Evolutionary conservation across 2,113 vertebrate species (phyloP), one percentile per base, ranked within the genome.

Genomic region (Grammomys surdaster): DNA sequence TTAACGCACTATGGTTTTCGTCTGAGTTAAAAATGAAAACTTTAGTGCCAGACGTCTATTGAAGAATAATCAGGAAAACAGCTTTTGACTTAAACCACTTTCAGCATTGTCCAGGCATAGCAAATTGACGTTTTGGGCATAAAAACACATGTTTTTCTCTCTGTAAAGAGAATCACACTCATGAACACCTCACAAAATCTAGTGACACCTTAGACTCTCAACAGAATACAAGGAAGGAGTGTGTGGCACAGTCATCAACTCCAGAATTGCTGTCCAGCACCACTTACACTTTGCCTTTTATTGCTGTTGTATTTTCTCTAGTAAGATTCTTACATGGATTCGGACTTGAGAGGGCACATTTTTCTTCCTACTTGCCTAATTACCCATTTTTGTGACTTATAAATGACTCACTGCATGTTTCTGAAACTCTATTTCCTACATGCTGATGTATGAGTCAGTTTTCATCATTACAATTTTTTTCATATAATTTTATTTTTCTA

Each of bases 181-280:
- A 82, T 89, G 91, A 88, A 46, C 20, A 31, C 0, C 70, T 78
- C 33, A 80, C 54, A 90, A 87, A 93, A 91, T 95, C 72, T 54
- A 40, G 63, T 78, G 85, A 4, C 36, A 81, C 58, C 86, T 87
- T 96, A 72, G 81, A 82, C 80, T 96, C 70, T 91, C 43, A 82
- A 43, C 9, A 69, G 54, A 85, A 20, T 36, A 63, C 86, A 31
- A 95, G 19, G 54, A 36, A 16, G 14, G 3, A 28, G 8, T 60
- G 31, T 91, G 3, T 80, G 82, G n/a, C 63, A 82, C 6, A 86
- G n/a, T 82, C 81, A 48, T 93, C 91, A 85, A 70, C 90, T 96
- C 19, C 80, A 96, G 69, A 92, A 91, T 95, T 89, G 80, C 60
- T 69, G 46, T 58, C 78, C 93, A 60, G 82, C 10, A 72, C 65